These are phyloP conservation scores for Rhopilema esculentum DNA, from an alignment of 30 jellyfish, hydroid and myxozoan genomes.

Conservation along the genomic window DNA sequence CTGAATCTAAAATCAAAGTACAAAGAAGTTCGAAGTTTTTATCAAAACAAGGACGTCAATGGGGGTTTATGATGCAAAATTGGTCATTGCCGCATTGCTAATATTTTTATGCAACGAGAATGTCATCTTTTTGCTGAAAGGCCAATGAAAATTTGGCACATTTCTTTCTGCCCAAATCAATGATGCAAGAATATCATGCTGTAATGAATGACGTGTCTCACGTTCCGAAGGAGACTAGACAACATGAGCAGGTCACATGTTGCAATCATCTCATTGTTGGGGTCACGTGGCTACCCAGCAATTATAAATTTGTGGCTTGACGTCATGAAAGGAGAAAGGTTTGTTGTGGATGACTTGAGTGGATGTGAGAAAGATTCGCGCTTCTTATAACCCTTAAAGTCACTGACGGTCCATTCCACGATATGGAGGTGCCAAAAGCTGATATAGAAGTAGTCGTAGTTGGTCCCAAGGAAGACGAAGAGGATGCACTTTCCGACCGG, in stretches of 20 bases:
- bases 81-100: no score
- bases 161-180: not conserved
- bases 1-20: no score
- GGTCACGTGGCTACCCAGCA: not conserved
- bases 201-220: not conserved
- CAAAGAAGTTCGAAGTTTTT: no score
- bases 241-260: not conserved
- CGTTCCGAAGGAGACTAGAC: not conserved
- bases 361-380: not conserved
- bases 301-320: not conserved
- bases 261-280: not conserved
- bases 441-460: slow-evolving; percentile 57
- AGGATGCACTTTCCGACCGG: slow-evolving; percentile 47
- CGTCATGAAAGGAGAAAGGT: not conserved
- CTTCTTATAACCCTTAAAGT: not conserved
- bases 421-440: slow-evolving; percentile 47
- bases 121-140: not conserved
- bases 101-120: no score
- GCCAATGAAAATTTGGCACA: not conserved
- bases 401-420: not conserved
- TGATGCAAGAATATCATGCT: not conserved
- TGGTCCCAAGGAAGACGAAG: slow-evolving; percentile 60
- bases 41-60: no score
- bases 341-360: not conserved
- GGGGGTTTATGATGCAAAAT: no score